phyloP scores from a whole-genome alignment of 2,113 vertebrate species.

The Hypanus sabinus region DNA sequence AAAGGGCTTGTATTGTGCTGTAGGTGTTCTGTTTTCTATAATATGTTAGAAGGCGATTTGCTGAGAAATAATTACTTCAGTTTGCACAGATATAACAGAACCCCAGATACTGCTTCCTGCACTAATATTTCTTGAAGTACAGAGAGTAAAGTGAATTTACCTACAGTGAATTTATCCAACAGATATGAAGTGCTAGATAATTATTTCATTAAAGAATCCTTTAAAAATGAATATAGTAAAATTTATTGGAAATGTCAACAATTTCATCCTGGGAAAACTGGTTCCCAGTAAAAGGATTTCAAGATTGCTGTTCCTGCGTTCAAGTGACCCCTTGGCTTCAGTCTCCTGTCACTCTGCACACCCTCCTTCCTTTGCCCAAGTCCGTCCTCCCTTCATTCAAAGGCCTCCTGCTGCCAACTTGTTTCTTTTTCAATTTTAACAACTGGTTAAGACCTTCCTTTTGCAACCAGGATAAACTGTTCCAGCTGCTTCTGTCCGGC shows the following conservation, averaged over 20 bases:
- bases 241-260: neutral
- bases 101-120: neutral
- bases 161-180: neutral
- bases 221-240: neutral
- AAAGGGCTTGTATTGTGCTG: too few species aligned
- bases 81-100: neutral
- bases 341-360: neutral
- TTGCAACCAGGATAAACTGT: neutral
- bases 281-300: neutral
- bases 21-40: too few species aligned
- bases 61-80: neutral
- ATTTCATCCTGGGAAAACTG: neutral
- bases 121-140: neutral
- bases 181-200: neutral
- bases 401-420: neutral
- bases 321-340: neutral
- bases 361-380: neutral
- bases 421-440: neutral
- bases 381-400: neutral
- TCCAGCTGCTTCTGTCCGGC: too few species aligned
- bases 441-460: neutral
- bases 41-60: neutral
- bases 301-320: neutral
- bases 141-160: neutral
- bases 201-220: neutral